Percentiles rank a stretch among this genome's conserved stretches.
Evolutionary conservation across 23 tunicate species (phyloP).

Genomic region (Trididemnum nubilum): DNA sequence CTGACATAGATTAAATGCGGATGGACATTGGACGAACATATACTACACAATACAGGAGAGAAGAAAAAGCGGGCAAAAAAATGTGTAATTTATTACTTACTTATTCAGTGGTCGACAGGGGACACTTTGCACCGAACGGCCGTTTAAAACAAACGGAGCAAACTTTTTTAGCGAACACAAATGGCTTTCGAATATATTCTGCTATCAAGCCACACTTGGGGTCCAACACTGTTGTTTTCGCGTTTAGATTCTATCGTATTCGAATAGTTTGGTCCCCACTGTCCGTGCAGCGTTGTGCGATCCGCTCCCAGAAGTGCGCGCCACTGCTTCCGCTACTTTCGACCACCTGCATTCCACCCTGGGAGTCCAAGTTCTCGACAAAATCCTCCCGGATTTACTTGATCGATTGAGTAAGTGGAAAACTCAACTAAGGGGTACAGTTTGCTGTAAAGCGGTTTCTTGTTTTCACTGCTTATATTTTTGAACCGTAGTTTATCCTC

Average conservation of each 20-base stretch:
- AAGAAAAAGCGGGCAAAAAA: no score
- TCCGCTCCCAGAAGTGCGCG: constrained; percentile 60
- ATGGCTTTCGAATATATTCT: no score
- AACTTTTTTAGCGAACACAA: no score
- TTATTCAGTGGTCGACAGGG: no score
- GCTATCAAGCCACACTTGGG: no score
- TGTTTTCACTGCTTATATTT: background rate
- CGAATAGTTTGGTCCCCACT: constrained; percentile 80
- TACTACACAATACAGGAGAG: no score
- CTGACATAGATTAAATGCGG: no score
- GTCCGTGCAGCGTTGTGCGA: constrained; percentile 81
- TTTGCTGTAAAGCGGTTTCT: background rate
- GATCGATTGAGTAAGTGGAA: constrained; percentile 56
- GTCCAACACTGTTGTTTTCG: background rate
- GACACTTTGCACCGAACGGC: no score
- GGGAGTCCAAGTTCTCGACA: constrained; percentile 85
- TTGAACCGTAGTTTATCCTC: background rate
- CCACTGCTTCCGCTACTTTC: constrained; percentile 88
- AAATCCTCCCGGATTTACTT: constrained; percentile 67
- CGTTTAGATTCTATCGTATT: constrained; percentile 61
- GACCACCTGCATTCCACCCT: constrained; percentile 81
- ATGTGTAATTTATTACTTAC: no score
- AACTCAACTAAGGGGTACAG: no score
- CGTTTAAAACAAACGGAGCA: no score
- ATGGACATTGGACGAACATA: no score